Conservation (phyloP, 2,797 vertebrate genomes). For the Hypotaenidia philippensis region DNA sequence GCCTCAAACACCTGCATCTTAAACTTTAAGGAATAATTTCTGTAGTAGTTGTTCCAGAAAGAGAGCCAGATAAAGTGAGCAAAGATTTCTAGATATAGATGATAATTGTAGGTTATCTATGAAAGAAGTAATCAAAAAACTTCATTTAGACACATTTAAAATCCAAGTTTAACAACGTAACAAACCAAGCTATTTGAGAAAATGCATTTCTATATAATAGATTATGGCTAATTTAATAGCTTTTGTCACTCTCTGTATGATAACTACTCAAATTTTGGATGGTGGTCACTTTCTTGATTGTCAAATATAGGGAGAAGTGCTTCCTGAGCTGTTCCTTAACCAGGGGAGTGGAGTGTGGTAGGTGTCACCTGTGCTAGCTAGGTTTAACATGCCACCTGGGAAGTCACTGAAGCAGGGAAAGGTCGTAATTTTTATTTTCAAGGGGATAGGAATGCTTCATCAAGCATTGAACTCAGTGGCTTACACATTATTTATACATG, state of each 20-base stretch:
- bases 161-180: not conserved
- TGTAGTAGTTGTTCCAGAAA: not conserved
- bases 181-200: not conserved
- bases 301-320: not conserved
- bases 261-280: not conserved
- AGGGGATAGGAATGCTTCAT: not conserved
- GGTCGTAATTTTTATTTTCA: not conserved
- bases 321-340: not conserved
- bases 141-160: not conserved
- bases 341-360: accelerated
- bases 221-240: not conserved
- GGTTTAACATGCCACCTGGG: not conserved
- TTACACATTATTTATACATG: not conserved
- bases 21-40: not conserved
- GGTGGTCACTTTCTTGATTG: not conserved
- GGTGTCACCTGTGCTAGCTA: not conserved
- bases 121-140: not conserved
- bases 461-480: not conserved
- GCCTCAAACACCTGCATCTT: not conserved
- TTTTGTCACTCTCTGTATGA: not conserved
- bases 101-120: not conserved
- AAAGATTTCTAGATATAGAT: not conserved
- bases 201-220: not conserved
- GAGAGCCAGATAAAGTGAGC: not conserved
- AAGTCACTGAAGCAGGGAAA: not conserved